Base-by-base conservation (phyloP, 2,888 invertebrate genomes). In the Pachliopta kotzebuea region DNA sequence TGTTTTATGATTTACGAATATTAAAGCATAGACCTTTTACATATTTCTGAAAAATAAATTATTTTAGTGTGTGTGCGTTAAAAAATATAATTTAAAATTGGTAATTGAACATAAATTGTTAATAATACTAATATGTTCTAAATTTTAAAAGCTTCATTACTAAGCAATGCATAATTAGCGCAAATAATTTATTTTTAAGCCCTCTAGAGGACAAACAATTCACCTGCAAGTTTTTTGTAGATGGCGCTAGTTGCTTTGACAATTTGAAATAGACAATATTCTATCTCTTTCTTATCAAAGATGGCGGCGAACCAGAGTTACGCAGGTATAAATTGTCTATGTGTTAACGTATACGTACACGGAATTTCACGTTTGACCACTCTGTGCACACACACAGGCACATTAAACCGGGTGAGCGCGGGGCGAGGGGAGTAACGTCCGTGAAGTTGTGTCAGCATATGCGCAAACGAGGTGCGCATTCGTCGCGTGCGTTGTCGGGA, bases 401-500 rank as follows among this genome's bases (percentile, higher is more conserved):
- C 68, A 80, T 45, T 71, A 78, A 84, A 84, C 80, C 86, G 89
- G 88, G 89, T 81, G 86, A 74, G 79, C 77, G 89, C 88, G 92
- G 89, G 90, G 88, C 79, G 81, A 84, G 91, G 89, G 91, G 90
- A 81, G 88, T 78, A 85, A 90, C 89, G 90, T 90, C 90, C 90
- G 83, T 90, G 91, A 90, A 93, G 93, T 93, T 93, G 94, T 92
- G 94, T 94, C 94, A 94, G 94, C 94, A 94, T 93, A 93, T 95
- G 95, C 95, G 95, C 95, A 94, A 93, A 93, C 93, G 93, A 93
- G 93, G 92, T 96, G 95, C 95, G 96, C 95, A 93, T 93, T 94
- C 93, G 94, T 93, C 94, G 94, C 94, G 93, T 95, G 96, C 96
- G 96, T 97, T 96, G 96, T 96, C 96, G 94, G 95, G 96, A 97